phyloP scores from a whole-genome alignment of 2,888 invertebrate species.

The Drosophila cognata region DNA sequence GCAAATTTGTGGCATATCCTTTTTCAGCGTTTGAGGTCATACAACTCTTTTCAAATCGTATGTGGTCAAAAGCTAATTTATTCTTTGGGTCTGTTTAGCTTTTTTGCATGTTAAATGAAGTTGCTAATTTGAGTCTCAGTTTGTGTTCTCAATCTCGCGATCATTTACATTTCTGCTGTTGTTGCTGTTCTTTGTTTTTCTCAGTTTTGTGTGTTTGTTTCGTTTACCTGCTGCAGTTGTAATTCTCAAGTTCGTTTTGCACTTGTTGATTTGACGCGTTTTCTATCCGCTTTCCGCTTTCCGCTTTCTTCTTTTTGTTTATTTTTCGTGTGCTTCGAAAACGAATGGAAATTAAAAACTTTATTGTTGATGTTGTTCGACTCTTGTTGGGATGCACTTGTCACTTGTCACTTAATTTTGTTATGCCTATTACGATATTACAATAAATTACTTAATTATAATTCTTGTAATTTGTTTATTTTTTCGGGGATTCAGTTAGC shows the following conservation, averaged over 20 bases:
- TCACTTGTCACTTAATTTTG: slow-evolving; percentile 30
- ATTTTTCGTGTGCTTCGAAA: background rate
- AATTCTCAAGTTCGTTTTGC: slow-evolving; percentile 34
- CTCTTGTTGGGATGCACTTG: slow-evolving; percentile 9
- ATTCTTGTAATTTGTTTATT: slow-evolving; percentile 15
- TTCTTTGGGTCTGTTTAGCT: slow-evolving; percentile 6
- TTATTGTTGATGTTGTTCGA: background rate
- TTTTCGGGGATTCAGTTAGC: background rate
- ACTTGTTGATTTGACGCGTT: slow-evolving; percentile 22
- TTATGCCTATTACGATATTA: slow-evolving; percentile 1
- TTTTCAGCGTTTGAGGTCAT: no score
- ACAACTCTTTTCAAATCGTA: background rate
- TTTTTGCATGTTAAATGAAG: slow-evolving; percentile 1
- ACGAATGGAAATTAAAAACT: background rate
- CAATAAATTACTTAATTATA: slow-evolving; percentile 10
- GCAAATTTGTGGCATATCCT: no score
- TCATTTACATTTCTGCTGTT: slow-evolving; percentile 8
- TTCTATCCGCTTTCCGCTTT: slow-evolving; percentile 13
- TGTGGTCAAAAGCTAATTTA: background rate
- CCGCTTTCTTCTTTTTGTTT: slow-evolving; percentile 17
- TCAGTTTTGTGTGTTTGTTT: slow-evolving; percentile 3
- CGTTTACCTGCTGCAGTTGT: slow-evolving; percentile 21
- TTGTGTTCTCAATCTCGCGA: background rate
- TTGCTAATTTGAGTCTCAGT: slow-evolving; percentile 17
- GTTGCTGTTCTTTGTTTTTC: slow-evolving; percentile 2